Evolutionary conservation across 2,888 invertebrate species (phyloP).

Genomic region (Troides helena): DNA sequence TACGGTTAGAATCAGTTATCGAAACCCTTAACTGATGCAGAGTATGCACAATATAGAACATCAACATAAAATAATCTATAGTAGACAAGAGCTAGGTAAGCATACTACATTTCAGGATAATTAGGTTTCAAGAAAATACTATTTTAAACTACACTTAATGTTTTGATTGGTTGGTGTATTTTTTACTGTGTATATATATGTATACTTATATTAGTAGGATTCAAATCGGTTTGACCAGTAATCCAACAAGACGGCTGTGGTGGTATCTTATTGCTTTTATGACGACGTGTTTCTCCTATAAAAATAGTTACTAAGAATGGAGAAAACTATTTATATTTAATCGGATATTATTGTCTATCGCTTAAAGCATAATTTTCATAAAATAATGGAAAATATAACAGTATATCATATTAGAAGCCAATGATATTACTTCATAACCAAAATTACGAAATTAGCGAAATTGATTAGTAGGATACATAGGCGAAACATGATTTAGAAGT

Average conservation of each 20-base stretch:
- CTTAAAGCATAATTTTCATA: not conserved
- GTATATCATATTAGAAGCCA: not conserved
- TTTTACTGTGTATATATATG: too few species aligned
- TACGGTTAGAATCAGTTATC: too few species aligned
- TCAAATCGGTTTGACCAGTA: conserved; percentile 12
- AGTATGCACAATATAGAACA: too few species aligned
- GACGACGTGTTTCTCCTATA: conserved; percentile 43
- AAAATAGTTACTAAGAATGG: conserved; percentile 39
- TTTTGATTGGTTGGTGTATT: too few species aligned
- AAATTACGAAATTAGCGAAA: conserved; percentile 19
- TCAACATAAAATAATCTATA: too few species aligned
- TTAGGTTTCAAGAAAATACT: too few species aligned
- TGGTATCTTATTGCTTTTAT: conserved; percentile 42
- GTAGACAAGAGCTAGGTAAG: too few species aligned
- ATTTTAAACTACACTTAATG: too few species aligned
- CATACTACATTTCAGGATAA: too few species aligned
- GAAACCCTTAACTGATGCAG: too few species aligned
- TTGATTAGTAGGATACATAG: conserved; percentile 19
- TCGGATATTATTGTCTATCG: conserved; percentile 27
- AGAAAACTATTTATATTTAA: conserved; percentile 31
- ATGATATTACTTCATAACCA: not conserved
- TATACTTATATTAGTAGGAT: not conserved
- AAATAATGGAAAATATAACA: not conserved
- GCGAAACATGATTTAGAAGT: conserved; percentile 6
- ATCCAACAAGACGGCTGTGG: conserved; percentile 34